These are phyloP conservation scores for Platysternon megacephalum DNA, from an alignment of 2,113 vertebrate species.

Conservation along the genomic window DNA sequence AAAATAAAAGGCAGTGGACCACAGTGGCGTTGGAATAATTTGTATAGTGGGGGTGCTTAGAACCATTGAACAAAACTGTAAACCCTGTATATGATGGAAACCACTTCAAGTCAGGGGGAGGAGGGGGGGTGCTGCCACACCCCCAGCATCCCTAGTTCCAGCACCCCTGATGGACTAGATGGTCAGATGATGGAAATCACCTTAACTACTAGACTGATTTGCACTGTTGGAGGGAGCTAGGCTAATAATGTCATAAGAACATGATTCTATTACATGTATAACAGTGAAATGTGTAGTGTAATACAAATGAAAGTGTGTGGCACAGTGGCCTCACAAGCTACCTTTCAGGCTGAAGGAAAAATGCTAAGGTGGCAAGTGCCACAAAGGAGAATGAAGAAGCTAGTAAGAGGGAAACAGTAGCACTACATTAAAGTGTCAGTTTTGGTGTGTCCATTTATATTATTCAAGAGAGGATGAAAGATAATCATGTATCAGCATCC, in stretches of 20 bases:
- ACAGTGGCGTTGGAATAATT: no score
- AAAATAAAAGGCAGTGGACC: neutral
- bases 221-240: slow-evolving; percentile 4
- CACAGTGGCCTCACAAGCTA: neutral
- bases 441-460: neutral
- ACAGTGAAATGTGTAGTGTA: neutral
- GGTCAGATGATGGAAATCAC: slow-evolving; percentile 16
- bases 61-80: no score
- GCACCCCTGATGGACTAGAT: neutral
- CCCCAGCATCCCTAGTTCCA: neutral
- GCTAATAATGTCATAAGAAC: neutral
- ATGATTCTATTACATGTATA: neutral
- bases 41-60: no score
- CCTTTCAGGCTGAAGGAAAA: neutral
- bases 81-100: no score
- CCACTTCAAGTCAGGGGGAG: neutral
- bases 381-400: neutral
- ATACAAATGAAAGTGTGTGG: neutral
- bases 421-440: neutral
- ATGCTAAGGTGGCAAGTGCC: neutral
- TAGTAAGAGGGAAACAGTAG: neutral
- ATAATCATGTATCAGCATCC: accelerated
- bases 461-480: neutral
- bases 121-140: neutral
- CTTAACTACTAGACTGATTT: slow-evolving; percentile 32